Base-by-base conservation (phyloP, 2,888 invertebrate species). In the Podotricha telesiphe region DNA sequence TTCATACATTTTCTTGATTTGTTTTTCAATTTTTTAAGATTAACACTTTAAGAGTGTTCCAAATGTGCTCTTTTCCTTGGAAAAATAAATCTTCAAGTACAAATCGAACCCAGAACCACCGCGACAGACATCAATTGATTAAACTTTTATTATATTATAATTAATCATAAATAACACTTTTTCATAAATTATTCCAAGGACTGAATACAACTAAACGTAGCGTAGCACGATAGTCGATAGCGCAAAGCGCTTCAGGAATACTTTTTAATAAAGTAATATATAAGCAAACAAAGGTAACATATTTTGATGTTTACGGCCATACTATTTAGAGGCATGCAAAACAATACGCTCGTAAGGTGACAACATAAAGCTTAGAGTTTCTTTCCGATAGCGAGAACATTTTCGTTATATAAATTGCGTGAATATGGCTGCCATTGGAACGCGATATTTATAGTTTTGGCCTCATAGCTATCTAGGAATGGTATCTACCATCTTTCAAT, bases 371-470 rank as follows among this genome's bases (percentile, higher is more conserved):
- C 34, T 61, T 19, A 15, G 53, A 19, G 19, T 20, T 51, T 48
- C 50, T 61, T 56, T 28, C 53, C 22, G 55, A 67, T 61, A 67
- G 6, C 67, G 37, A 50, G 67, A 62, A 55, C 34, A 53, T 58
- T 66, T 45, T 67, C 13, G 61, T 34, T 48, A 47, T 70, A 72
- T 72, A 72, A 68, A 72, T 72, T 68, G 63, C 59, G 51, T 65
- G 72, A 72, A 72, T 72, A 72, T 70, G 65, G 68, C 72, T 63
- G 72, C 63, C 68, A 72, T 72, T 68, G 65, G 68, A 34, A 66
- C 68, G 19, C 20, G 22, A 65, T 72, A 70, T 72, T 70, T 72
- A 72, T 68, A 59, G 72, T 37, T 55, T 47, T 59, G 63, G 63
- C 51, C 45, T 72, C 67, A 70, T 62, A 56, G 53, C 40, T 51